Conservation (phyloP, 53 echinoderm and acorn worm genomes). For the Zoroaster sp. region DNA sequence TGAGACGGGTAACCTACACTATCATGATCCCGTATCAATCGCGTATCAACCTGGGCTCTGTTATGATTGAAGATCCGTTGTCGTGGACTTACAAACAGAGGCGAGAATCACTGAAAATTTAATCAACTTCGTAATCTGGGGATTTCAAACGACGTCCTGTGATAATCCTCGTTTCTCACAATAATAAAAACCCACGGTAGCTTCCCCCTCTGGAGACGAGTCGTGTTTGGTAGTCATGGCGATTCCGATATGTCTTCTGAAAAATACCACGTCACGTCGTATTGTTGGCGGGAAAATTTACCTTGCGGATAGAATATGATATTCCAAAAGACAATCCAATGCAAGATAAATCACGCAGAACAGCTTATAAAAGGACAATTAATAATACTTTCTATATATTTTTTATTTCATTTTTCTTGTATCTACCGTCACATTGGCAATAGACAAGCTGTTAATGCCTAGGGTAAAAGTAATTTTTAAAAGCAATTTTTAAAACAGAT, state of each 20-base stretch:
- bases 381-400: no score
- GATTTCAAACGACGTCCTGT: neutral
- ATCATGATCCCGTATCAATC: neutral
- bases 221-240: neutral
- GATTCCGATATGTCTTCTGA: neutral
- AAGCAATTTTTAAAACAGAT: no score
- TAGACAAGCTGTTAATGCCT: no score
- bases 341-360: no score
- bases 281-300: no score
- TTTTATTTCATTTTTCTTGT: no score
- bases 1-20: neutral
- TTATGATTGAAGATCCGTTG: constrained; percentile 24
- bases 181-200: neutral
- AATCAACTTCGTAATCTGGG: constrained; percentile 29
- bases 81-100: neutral
- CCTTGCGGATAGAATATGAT: no score
- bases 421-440: no score
- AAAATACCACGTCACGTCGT: no score
- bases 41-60: neutral
- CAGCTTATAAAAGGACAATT: no score
- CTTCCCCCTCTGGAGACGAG: neutral
- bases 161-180: neutral
- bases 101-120: constrained; percentile 19
- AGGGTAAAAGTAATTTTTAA: no score
- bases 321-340: no score